Evolutionary conservation across 2,888 invertebrate genomes (phyloP).

Genomic region (Caenorhabditis sp.): DNA sequence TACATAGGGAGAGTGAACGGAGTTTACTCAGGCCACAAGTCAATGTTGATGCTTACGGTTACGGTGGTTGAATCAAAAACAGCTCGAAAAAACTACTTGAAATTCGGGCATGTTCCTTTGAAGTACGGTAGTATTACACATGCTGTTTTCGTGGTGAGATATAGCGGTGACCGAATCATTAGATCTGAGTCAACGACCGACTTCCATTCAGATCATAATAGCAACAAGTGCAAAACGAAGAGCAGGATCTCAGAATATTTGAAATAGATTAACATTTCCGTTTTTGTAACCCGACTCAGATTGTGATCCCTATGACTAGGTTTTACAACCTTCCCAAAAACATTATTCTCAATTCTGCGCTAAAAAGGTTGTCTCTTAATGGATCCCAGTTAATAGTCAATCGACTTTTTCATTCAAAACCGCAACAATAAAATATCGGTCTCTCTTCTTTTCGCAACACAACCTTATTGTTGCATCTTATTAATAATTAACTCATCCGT

Average conservation of each 20-base stretch:
- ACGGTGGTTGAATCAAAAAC: neutral
- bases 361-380: constrained; percentile 31
- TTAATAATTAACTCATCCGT: constrained; percentile 38
- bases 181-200: too few species aligned
- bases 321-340: neutral
- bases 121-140: too few species aligned
- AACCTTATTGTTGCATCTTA: constrained; percentile 48
- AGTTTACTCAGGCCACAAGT: neutral
- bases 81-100: too few species aligned
- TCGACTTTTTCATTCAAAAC: constrained; percentile 45
- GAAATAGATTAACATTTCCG: too few species aligned
- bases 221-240: too few species aligned
- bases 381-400: constrained; percentile 49
- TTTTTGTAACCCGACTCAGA: too few species aligned
- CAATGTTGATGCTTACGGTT: neutral
- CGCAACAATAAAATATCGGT: constrained; percentile 42
- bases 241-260: too few species aligned
- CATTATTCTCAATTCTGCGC: constrained; percentile 3
- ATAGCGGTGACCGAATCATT: too few species aligned
- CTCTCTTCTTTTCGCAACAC: constrained; percentile 36
- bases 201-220: too few species aligned
- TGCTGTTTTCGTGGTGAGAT: too few species aligned
- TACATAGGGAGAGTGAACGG: neutral
- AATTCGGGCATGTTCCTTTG: too few species aligned
- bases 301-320: neutral